Percentiles rank a stretch among this genome's conserved stretches.
Evolutionary conservation across 2,888 invertebrate genomes (phyloP).

Genomic region (Drosophila planitibia): DNA sequence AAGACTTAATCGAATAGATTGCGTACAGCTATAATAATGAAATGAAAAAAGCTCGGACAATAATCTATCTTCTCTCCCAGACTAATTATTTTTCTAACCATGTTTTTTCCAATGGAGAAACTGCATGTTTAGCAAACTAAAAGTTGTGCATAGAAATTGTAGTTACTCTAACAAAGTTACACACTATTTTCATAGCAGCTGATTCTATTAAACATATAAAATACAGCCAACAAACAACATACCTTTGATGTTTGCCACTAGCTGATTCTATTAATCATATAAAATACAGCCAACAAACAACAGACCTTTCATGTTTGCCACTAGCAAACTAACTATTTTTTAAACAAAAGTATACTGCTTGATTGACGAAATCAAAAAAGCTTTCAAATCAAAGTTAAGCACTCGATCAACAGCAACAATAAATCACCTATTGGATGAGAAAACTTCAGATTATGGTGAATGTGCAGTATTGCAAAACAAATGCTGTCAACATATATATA

Average conservation of each 20-base stretch:
- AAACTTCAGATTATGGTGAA: neutral
- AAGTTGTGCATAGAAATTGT: neutral
- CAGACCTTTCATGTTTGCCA: neutral
- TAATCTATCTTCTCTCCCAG: neutral
- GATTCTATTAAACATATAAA: neutral
- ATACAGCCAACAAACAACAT: neutral
- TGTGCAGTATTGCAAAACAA: conserved; percentile 6
- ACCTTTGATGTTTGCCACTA: neutral
- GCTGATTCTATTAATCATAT: neutral
- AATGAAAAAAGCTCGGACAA: neutral
- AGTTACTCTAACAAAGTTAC: neutral
- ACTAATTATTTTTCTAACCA: neutral
- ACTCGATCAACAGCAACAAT: neutral
- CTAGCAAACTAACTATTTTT: neutral
- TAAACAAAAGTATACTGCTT: neutral
- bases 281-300: neutral
- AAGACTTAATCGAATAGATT: neutral
- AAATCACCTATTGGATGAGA: neutral
- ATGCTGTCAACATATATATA: conserved; percentile 17
- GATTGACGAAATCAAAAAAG: neutral
- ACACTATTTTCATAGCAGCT: neutral
- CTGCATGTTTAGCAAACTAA: neutral
- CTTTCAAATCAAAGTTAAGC: neutral
- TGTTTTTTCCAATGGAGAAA: neutral
- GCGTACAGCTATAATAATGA: neutral